Evolutionary conservation across 2,113 vertebrate species (phyloP), one percentile per base, ranked within the genome.

Genomic region (Tetraodon nigroviridis): DNA sequence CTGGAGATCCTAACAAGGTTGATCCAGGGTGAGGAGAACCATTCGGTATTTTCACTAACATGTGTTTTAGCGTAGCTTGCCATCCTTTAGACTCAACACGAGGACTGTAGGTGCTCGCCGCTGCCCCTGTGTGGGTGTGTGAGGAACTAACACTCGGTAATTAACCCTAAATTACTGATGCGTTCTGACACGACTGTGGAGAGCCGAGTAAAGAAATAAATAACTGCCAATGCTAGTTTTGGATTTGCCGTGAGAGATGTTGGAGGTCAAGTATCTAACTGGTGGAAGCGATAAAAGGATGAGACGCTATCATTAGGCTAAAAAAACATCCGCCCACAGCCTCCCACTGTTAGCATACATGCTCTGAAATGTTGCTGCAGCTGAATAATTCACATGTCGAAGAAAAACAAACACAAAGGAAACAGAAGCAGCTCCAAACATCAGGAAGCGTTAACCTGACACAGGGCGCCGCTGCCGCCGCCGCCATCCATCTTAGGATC

Each of bases 1-100:
- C 56, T 27, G 56, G 65, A 57, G 65, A 76, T 50, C 51, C 73
- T 78, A 84, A 76, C 61, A 63, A 69, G 66, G 79, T 78, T 70
- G 51, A 60, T 58, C 32, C 19, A 67, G 64, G 73, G 54, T 40
- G 47, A 44, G 41, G 42, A 49, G 64, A 52, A 74, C 69, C 59
- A 61, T 78, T 52, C 49, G 27, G 42, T 55, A 81, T 81, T 76
- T 78, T 69, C 66, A 76, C 69, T 67, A 69, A 71, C 79, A 64
- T 73, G 60, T 58, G 70, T 69, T 61, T 76, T 69, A 72, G 60
- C 81, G 60, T 54, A 51, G 58, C 57, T 73, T n/a, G 48, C 66
- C 53, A 66, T 69, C 79, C 73, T 62, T 3, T 47, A 78, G 69
- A 79, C 76, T 64, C 76, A 51, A 56, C 79, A 69, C 24, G 15